Evolutionary conservation across 2,888 invertebrate species (phyloP), one percentile per base, ranked within the genome.

Genomic region (Caradrina kadenii): DNA sequence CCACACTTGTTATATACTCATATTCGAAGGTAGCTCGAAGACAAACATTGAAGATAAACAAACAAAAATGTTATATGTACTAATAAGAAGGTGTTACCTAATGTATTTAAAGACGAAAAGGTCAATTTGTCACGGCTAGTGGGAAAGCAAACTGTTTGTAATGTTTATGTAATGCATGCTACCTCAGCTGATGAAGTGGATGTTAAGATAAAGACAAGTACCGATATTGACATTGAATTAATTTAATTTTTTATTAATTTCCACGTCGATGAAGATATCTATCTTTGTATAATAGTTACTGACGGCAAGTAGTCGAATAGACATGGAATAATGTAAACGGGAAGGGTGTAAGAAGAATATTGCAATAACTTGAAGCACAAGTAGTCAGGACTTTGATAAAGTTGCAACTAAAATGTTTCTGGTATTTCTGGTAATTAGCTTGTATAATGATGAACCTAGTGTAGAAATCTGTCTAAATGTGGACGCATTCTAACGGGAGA

Each of bases 21-120:
- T 74, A 21, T 53, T 71, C 49, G 80, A 79, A 81, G 82, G 80
- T 61, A 74, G 71, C 13, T 74, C 63, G 55, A 71, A 73, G 42
- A 31, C 62, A 82, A 79, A 82, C 63, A 79, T 58, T 39, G 15
- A 68, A 58, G 63, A 68, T 66, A 79, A 70, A 79, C 66, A 79
- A 81, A 81, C 60, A 82, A 82, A 73, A 80, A 67, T 65, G 70
- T 65, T 66, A 59, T 60, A 63, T 67, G 61, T 64, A 78, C 66
- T 53, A 71, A 64, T 65, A 81, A 48, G 31, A 56, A 74, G 63
- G 74, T 81, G 80, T 81, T 81, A 65, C 79, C 42, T 71, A 81
- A 75, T 81, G 54, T 79, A 52, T 67, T 72, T 64, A 45, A 21
- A 26, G 42, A 62, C 21, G 76, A 71, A 73, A 77, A 80, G 73